A percentile compares a stretch with the other conserved stretches of the same genome.
Evolutionary conservation across 1,140 invertebrate genomes (phyloP).

Genomic region (Heliconius himera): DNA sequence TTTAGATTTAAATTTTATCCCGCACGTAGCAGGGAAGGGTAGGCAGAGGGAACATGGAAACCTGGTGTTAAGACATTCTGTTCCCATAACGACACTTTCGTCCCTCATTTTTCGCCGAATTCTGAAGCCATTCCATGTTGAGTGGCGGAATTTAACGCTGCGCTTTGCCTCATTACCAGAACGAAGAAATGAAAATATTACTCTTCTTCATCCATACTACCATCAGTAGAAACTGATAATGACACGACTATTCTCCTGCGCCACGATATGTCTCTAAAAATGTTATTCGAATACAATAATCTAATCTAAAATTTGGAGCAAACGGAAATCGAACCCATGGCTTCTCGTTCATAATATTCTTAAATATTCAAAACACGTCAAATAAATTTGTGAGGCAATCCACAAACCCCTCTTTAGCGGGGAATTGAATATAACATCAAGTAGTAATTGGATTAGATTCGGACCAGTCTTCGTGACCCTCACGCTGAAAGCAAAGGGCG

Average conservation of each 20-base stretch:
- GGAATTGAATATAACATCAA: conserved; percentile 1
- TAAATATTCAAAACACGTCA: conserved; percentile 9
- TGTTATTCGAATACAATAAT: no score
- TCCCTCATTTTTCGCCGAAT: no score
- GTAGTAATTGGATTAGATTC: conserved; percentile 10
- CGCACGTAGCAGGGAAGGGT: no score
- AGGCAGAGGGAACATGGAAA: no score
- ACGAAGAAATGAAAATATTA: neutral
- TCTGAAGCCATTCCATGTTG: neutral
- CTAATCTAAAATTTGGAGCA: neutral
- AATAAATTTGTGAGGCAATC: neutral
- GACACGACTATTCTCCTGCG: no score
- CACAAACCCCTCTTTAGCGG: conserved; percentile 9
- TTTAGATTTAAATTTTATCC: neutral
- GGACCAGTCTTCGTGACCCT: conserved; percentile 9
- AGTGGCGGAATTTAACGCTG: neutral
- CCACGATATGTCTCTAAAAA: no score
- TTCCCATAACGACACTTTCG: no score
- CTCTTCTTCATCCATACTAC: no score
- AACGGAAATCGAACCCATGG: neutral
- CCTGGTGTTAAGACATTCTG: neutral
- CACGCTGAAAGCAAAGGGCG: conserved; percentile 1
- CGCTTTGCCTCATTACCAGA: neutral
- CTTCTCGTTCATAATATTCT: neutral
- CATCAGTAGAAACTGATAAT: no score